phyloP scores from a whole-genome alignment of 2,797 vertebrate species.

The Sitta carolinensis region DNA sequence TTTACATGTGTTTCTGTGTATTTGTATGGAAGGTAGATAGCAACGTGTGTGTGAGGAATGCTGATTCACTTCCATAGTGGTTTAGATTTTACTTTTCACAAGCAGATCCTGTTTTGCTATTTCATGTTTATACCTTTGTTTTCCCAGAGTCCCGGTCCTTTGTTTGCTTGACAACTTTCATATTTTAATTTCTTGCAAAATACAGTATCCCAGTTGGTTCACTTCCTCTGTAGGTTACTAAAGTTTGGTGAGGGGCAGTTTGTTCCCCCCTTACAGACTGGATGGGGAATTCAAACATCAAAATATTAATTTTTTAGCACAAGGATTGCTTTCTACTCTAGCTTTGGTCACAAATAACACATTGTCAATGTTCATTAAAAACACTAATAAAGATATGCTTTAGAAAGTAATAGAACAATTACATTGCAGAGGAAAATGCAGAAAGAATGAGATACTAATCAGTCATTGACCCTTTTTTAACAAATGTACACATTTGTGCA shows the following conservation, averaged over 20 bases:
- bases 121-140: not conserved
- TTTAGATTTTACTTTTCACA: not conserved
- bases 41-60: not conserved
- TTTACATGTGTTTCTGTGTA: not conserved
- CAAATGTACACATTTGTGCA: not conserved
- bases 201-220: not conserved
- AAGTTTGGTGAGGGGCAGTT: not conserved
- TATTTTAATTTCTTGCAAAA: not conserved
- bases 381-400: not conserved
- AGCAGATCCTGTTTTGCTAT: not conserved
- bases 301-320: not conserved
- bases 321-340: not conserved
- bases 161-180: not conserved
- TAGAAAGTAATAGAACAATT: not conserved
- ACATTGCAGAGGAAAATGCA: not conserved
- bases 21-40: not conserved
- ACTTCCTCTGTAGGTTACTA: not conserved
- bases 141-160: not conserved
- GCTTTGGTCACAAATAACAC: not conserved
- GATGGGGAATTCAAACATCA: not conserved
- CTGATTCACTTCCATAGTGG: not conserved
- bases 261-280: not conserved
- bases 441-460: not conserved
- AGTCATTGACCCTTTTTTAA: not conserved
- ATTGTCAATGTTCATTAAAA: not conserved